These are phyloP conservation scores for Oenanthe melanoleuca DNA, from an alignment of 2,113 vertebrate genomes.

Conservation along the genomic window DNA sequence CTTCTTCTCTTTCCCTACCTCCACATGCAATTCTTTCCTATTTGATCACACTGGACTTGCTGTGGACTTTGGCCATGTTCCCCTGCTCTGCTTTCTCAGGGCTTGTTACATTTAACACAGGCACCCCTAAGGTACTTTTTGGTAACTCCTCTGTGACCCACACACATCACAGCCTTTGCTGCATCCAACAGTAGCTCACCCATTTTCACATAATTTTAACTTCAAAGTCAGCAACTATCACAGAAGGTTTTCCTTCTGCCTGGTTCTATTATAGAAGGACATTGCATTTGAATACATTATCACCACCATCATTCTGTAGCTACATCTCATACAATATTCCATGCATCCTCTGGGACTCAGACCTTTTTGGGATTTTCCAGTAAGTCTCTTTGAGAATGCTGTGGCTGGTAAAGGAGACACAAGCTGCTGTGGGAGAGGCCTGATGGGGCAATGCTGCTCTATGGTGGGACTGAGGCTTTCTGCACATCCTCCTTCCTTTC, in stretches of 20 bases:
- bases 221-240: background rate
- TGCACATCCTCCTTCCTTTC: background rate
- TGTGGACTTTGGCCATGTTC: background rate
- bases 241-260: background rate
- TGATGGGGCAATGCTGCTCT: rapidly evolving
- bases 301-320: background rate
- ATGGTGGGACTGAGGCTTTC: background rate
- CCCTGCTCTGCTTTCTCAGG: background rate
- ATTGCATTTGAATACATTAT: background rate
- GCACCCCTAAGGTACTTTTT: background rate
- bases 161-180: background rate
- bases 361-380: background rate
- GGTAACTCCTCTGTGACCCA: background rate
- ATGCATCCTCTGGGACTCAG: background rate
- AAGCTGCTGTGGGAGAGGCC: background rate
- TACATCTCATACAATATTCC: background rate
- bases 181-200: background rate
- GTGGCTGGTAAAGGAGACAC: background rate
- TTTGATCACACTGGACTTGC: background rate
- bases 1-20: background rate
- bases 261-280: background rate
- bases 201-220: background rate
- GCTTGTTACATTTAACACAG: background rate
- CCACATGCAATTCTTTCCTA: background rate
- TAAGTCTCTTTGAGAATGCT: background rate